A percentile compares a stretch with the other conserved stretches of the same genome.
Evolutionary conservation across 2,113 vertebrate species (phyloP).

Genomic region (Brachionichthys hirsutus): DNA sequence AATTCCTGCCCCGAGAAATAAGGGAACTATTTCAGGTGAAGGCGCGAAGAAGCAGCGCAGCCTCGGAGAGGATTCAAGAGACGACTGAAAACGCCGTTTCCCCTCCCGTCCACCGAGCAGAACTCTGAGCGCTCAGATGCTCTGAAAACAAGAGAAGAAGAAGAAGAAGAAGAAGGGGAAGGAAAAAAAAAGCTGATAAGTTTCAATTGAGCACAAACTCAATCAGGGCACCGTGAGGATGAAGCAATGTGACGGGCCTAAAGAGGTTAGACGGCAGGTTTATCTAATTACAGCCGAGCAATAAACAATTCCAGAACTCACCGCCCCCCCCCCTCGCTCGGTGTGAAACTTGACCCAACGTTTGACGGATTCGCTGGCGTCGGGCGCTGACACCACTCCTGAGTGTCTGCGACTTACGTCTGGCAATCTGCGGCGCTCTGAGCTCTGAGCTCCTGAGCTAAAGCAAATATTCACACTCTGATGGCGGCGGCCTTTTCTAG

Average conservation of each 20-base stretch:
- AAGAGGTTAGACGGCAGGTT: constrained; percentile 71
- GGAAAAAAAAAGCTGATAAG: constrained; percentile 26
- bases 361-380: constrained; percentile 52
- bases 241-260: constrained; percentile 74
- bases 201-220: constrained; percentile 71
- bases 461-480: constrained; percentile 66
- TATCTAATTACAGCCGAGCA: constrained; percentile 73
- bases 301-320: constrained; percentile 70
- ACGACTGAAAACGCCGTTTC: background rate
- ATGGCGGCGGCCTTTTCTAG: constrained; percentile 51
- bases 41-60: too few species aligned
- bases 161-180: too few species aligned
- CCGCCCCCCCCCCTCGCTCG: constrained; percentile 41
- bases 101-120: too few species aligned
- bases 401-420: constrained; percentile 39
- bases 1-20: constrained; percentile 19
- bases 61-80: background rate
- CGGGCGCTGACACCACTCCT: constrained; percentile 39
- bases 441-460: constrained; percentile 35
- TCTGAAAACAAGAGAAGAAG: constrained; percentile 27
- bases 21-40: constrained; percentile 5
- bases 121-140: background rate
- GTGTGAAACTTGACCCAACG: constrained; percentile 65
- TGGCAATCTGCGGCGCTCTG: constrained; percentile 35
- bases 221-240: constrained; percentile 68